phyloP scores from a whole-genome alignment of 2,888 invertebrate species.

The Xanthorhoe designata region DNA sequence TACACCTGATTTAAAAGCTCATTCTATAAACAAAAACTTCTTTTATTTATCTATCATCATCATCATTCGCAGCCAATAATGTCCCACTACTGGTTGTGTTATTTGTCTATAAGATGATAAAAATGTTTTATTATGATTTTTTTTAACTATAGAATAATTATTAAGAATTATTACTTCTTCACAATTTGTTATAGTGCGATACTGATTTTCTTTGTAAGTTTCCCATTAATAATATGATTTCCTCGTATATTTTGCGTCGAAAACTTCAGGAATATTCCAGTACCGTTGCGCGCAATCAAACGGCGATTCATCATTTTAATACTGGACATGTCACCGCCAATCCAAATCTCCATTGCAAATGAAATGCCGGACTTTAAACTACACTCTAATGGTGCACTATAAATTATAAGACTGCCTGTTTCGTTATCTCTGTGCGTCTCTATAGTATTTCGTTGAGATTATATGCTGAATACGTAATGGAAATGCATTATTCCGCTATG shows the following conservation, averaged over 20 bases:
- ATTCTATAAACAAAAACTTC: neutral
- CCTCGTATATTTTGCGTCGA: constrained; percentile 8
- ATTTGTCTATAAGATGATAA: too few species aligned
- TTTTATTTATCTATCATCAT: too few species aligned
- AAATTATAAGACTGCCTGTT: constrained; percentile 77
- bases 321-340: constrained; percentile 81
- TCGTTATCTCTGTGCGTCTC: constrained; percentile 74
- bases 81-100: too few species aligned
- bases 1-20: neutral
- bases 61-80: too few species aligned
- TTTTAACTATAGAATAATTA: too few species aligned
- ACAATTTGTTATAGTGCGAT: too few species aligned
- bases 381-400: constrained; percentile 75
- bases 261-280: constrained; percentile 36
- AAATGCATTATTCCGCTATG: constrained; percentile 64
- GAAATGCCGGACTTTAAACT: constrained; percentile 71
- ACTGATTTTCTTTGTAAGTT: too few species aligned
- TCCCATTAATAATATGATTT: neutral
- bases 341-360: constrained; percentile 83
- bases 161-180: too few species aligned
- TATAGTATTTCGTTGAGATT: constrained; percentile 81
- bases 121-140: too few species aligned
- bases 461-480: constrained; percentile 76
- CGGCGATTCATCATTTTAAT: constrained; percentile 81
- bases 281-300: constrained; percentile 68